Evolutionary conservation across 2,888 invertebrate species (phyloP).

Genomic region (Nephrotoma appendiculata): DNA sequence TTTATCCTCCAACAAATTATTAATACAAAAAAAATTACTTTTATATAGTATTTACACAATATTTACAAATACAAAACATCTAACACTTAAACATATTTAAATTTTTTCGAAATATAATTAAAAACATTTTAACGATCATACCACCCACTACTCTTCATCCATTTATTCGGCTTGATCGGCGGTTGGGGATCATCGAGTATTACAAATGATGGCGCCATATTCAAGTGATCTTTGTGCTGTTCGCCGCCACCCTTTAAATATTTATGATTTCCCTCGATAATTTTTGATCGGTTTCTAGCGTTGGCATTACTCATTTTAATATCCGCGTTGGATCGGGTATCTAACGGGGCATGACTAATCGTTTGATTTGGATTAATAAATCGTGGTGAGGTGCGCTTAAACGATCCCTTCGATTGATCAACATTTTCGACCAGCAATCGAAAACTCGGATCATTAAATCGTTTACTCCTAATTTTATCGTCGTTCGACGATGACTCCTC

Average conservation of each 20-base stretch:
- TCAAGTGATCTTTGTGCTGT: conserved; percentile 13
- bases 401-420: conserved; percentile 19
- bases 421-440: conserved; percentile 16
- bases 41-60: background rate
- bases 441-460: conserved; percentile 13
- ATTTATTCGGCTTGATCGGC: conserved; percentile 22
- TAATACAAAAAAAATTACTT: background rate
- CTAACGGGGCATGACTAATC: background rate
- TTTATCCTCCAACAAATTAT: background rate
- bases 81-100: background rate
- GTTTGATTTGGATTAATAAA: background rate
- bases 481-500: conserved; percentile 10
- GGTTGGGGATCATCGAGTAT: conserved; percentile 26
- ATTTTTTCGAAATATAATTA: background rate
- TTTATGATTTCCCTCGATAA: conserved; percentile 26
- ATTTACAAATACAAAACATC: background rate
- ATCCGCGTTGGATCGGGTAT: background rate
- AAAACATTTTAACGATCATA: conserved; percentile 22
- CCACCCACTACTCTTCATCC: conserved; percentile 29
- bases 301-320: background rate
- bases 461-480: conserved; percentile 9
- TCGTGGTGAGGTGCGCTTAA: conserved; percentile 18
- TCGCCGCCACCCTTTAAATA: conserved; percentile 15
- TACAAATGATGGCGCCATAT: conserved; percentile 22
- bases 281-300: conserved; percentile 22